Evolutionary conservation across 2,113 vertebrate species (phyloP).

Genomic region (Murina feae): DNA sequence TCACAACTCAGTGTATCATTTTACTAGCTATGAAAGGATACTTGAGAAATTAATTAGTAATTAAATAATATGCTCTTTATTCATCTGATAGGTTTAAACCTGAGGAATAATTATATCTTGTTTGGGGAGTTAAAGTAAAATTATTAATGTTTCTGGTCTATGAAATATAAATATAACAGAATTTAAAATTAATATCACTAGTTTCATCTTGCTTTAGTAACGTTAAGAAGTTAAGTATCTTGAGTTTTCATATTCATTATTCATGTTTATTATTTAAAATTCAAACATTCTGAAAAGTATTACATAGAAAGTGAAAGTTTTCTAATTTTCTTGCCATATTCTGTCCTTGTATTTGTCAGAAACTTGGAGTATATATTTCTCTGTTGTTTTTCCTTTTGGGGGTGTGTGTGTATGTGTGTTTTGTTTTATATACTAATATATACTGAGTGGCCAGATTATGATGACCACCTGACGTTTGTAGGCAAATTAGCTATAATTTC

Average conservation of each 20-base stretch:
- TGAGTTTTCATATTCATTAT: not conserved
- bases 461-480: too few relatives aligned
- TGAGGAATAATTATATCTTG: not conserved
- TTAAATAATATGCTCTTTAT: not conserved
- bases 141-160: not conserved
- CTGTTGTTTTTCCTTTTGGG: not conserved
- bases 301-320: not conserved
- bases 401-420: not conserved
- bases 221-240: not conserved
- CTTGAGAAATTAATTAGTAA: constrained; percentile 14
- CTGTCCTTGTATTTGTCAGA: not conserved
- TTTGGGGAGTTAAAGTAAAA: not conserved
- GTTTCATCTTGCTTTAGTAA: not conserved
- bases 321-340: not conserved
- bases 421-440: not conserved
- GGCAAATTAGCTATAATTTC: too few relatives aligned
- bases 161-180: not conserved
- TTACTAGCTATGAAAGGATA: not conserved
- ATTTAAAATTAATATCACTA: not conserved
- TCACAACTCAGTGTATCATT: not conserved
- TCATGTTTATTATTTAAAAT: not conserved
- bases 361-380: not conserved
- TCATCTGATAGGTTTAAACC: not conserved
- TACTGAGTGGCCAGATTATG: too few relatives aligned
- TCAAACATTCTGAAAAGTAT: not conserved